phyloP scores from a whole-genome alignment of 2,113 vertebrate genomes.

The Psittacula cyanocephala region DNA sequence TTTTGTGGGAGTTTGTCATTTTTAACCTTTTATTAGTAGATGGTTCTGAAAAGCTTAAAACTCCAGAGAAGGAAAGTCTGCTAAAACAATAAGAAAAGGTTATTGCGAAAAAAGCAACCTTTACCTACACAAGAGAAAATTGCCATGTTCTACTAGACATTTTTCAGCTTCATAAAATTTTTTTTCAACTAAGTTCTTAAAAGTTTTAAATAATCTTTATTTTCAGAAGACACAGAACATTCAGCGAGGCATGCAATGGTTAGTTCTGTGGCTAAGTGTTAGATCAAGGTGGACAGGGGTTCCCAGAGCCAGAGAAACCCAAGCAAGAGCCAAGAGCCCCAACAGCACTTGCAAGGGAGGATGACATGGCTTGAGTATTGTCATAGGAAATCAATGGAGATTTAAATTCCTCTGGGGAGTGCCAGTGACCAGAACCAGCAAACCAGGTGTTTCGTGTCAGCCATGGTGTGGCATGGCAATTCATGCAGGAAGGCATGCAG shows the following conservation, averaged over 20 bases:
- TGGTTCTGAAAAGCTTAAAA: background rate
- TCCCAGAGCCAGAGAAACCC: too few species aligned
- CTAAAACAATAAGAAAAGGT: background rate
- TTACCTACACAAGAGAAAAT: background rate
- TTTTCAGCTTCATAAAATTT: background rate
- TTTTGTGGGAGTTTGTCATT: too few species aligned
- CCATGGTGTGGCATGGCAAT: too few species aligned
- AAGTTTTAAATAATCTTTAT: background rate
- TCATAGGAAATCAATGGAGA: background rate
- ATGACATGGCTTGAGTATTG: too few species aligned
- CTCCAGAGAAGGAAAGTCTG: background rate
- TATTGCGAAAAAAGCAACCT: background rate
- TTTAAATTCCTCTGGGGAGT: too few species aligned
- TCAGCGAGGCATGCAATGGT: background rate
- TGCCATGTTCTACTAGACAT: background rate
- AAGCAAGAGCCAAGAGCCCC: too few species aligned
- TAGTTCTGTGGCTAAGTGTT: too few species aligned
- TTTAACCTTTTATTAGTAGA: background rate
- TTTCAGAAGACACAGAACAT: background rate
- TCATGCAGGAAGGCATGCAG: too few species aligned
- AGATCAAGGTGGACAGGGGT: too few species aligned
- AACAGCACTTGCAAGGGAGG: too few species aligned
- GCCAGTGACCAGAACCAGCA: too few species aligned
- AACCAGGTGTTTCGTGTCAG: too few species aligned
- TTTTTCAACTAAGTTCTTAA: background rate